Percentiles rank a stretch among this genome's conserved stretches.
Conservation (phyloP, 2,113 vertebrate genomes). For the Mormyrus iriodes region DNA sequence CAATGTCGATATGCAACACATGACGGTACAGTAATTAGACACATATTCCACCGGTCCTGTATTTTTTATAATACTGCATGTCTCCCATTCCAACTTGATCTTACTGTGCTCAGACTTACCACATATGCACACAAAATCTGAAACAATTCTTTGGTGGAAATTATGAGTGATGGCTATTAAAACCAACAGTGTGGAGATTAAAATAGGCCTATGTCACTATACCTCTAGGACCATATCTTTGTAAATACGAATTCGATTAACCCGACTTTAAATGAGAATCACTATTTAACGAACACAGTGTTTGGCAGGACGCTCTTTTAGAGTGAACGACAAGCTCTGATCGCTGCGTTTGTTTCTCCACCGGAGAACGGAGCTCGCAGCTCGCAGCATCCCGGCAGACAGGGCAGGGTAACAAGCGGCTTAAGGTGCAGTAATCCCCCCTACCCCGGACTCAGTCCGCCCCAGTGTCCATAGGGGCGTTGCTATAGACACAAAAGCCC, state of each 20-base stretch:
- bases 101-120: too few relatives aligned
- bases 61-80: too few relatives aligned
- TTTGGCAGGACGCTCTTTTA: background rate
- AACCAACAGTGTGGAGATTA: too few relatives aligned
- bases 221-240: too few relatives aligned
- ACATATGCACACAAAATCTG: too few relatives aligned
- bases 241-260: background rate
- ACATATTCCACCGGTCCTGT: too few relatives aligned
- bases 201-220: too few relatives aligned
- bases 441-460: background rate
- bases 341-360: background rate
- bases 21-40: too few relatives aligned
- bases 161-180: too few relatives aligned
- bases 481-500: background rate
- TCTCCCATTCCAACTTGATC: too few relatives aligned
- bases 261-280: background rate
- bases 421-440: background rate
- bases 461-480: background rate
- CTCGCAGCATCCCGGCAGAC: background rate
- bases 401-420: background rate
- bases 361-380: background rate
- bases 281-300: background rate
- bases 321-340: background rate
- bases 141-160: too few relatives aligned
- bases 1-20: too few relatives aligned